Percentiles rank a stretch among this genome's conserved stretches.
Evolutionary conservation across 2,113 vertebrate species (phyloP).

Genomic region (Cynopterus brachyotis): DNA sequence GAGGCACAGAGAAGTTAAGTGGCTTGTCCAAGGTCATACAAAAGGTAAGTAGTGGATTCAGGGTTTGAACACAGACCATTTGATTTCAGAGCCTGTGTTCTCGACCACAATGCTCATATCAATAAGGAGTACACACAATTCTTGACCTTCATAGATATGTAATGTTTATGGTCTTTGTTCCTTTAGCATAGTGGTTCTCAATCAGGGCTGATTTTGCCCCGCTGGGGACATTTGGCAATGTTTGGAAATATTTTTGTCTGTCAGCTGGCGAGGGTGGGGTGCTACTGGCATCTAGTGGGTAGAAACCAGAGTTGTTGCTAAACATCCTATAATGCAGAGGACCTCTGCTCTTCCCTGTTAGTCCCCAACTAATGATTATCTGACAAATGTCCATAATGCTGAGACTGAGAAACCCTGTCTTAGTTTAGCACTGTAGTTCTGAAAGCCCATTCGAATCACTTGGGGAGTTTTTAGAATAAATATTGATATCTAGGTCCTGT

Average conservation of each 20-base stretch:
- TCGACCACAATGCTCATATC: background rate
- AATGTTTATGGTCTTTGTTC: background rate
- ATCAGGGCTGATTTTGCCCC: background rate
- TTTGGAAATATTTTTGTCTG: slow-evolving; percentile 33
- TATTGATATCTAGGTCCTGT: background rate
- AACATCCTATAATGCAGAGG: background rate
- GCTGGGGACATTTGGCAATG: background rate
- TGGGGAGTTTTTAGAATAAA: slow-evolving; percentile 27
- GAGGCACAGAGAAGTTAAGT: background rate
- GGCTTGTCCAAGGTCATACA: background rate
- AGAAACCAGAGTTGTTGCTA: background rate
- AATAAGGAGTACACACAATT: background rate
- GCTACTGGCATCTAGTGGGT: background rate
- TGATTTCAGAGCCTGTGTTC: slow-evolving; percentile 1
- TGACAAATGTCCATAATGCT: background rate
- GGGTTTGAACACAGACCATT: background rate
- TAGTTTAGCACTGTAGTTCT: background rate
- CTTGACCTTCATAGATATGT: background rate
- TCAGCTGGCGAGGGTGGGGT: background rate
- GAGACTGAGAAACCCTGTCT: background rate
- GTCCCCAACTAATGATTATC: background rate
- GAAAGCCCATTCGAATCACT: background rate
- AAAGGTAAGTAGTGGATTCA: background rate
- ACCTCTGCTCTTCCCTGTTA: background rate
- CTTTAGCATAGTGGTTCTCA: background rate